Base-by-base conservation (phyloP, 1,140 invertebrate species). In the Trypoxylus dichotomus region DNA sequence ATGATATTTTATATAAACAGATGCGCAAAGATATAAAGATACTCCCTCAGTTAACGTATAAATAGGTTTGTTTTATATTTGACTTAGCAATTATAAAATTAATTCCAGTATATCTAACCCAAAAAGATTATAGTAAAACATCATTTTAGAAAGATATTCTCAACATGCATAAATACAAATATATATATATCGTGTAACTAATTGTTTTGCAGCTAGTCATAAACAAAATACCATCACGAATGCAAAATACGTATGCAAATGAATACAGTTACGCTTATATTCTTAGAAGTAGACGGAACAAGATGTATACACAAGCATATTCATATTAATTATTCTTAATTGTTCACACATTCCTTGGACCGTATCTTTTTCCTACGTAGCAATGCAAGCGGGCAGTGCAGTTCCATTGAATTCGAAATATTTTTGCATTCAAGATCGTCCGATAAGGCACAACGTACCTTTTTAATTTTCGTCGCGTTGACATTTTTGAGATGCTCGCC, bases 391-490 rank as follows among this genome's bases (percentile, higher is more conserved):
- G 21, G 60, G 15, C 47, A 5, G 19, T 5, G 5, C 24, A 27
- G 11, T 27, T 68, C 27, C 60, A 24, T 29, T 24, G 60, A 68
- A 68, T 68, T 68, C 60, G 24, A 68, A 68, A 68, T 68, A 68
- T 68, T 25, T 68, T 27, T 24, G 60, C 27, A 68, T 68, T 68
- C 60, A 29, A 68, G 60, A 68, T 68, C 24, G 8, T 68, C 19
- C 24, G 60, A 68, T 68, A 68, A 68, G 24, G 19, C 60, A 68
- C 60, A 68, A 19, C 60, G 60, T 68, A n/a, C 7, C 19, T 68
- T 68, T 68, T 68, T 68, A 68, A 68, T 68, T 68, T 68, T 68
- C 21, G 60, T 68, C 60, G 60, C 60, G 60, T 68, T 68, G 60
- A 68, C 60, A 68, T 68, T 68, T 68, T 68, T 68, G 60, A 68